Conservation (phyloP, 2,113 vertebrate genomes). For the Rafetus swinhoei region DNA sequence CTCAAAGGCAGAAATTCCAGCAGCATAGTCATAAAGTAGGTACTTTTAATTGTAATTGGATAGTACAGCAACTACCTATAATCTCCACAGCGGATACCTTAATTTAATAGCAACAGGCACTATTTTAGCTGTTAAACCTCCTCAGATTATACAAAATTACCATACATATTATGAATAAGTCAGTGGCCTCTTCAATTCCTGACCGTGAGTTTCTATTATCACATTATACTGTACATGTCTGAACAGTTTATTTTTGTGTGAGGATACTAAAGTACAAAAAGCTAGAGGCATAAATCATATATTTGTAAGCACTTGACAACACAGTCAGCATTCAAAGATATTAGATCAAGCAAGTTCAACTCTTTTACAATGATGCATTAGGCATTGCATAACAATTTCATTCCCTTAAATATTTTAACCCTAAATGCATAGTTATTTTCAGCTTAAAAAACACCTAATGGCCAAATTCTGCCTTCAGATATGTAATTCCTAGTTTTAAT, state of each 20-base stretch:
- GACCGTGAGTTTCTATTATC: not conserved
- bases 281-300: not conserved
- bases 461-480: not conserved
- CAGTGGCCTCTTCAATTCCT: not conserved
- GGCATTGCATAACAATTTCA: not conserved
- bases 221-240: fast-evolving
- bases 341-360: not conserved
- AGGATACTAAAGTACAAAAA: not conserved
- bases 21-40: not conserved
- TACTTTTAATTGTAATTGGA: not conserved
- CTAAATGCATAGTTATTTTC: not conserved
- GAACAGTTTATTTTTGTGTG: not conserved
- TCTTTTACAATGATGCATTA: not conserved
- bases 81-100: not conserved
- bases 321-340: not conserved
- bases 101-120: not conserved
- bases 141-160: not conserved
- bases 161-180: fast-evolving
- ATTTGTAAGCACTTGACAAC: not conserved
- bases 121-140: slow-evolving; percentile 20
- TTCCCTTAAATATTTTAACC: not conserved
- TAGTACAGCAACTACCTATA: not conserved
- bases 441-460: not conserved
- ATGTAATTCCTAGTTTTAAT: slow-evolving; percentile 14
- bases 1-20: not conserved